Percentiles rank a stretch among this genome's conserved stretches.
These are phyloP conservation scores for Centroberyx gerrardi DNA, from an alignment of 2,797 vertebrate species.

Conservation along the genomic window DNA sequence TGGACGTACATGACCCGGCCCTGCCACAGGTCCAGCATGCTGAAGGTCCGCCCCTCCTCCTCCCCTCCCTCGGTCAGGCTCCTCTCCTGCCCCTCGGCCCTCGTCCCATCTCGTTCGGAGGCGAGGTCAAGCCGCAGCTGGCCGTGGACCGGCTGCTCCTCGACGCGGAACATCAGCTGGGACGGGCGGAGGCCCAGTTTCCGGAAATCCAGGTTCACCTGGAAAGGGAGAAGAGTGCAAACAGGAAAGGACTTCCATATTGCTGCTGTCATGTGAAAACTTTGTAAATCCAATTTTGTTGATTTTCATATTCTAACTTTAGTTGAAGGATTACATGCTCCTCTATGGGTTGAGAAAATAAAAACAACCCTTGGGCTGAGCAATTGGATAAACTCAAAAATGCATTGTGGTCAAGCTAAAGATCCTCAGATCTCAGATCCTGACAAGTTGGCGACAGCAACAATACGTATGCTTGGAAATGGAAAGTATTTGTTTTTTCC, in stretches of 20 bases:
- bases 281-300: too few species aligned
- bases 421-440: too few species aligned
- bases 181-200: conserved; percentile 87
- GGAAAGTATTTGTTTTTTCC: too few species aligned
- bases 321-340: too few species aligned
- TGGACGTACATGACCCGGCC: conserved; percentile 90
- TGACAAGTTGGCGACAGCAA: too few species aligned
- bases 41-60: conserved; percentile 84
- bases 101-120: conserved; percentile 45
- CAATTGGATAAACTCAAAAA: too few species aligned
- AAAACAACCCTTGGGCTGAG: too few species aligned
- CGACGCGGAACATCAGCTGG: conserved; percentile 89
- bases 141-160: conserved; percentile 87
- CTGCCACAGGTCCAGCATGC: conserved; percentile 89
- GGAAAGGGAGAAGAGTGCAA: not conserved
- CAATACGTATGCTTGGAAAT: too few species aligned
- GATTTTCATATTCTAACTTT: too few species aligned
- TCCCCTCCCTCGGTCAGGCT: conserved; percentile 31
- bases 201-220: conserved; percentile 88
- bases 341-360: too few species aligned
- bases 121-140: conserved; percentile 84
- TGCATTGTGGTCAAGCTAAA: too few species aligned
- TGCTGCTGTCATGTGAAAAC: not conserved
- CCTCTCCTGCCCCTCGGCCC: conserved; percentile 24
- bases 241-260: not conserved